phyloP scores from a whole-genome alignment of 2,797 vertebrate species.

The Crossoptilon crossoptilon region DNA sequence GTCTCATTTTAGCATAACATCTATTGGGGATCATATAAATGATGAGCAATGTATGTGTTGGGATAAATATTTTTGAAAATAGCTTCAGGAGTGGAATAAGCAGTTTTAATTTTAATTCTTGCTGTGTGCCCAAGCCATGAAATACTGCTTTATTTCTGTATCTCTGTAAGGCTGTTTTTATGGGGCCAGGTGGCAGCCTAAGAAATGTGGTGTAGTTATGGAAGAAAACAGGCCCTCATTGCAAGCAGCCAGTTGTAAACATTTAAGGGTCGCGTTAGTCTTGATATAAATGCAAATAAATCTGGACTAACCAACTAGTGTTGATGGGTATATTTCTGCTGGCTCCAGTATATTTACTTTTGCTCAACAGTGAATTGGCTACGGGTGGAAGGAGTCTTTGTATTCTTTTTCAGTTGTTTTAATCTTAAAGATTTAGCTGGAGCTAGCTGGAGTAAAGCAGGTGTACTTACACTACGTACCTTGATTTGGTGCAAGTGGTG shows the following conservation, averaged over 20 bases:
- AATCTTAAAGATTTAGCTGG: background rate
- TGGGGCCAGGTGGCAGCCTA: conserved; percentile 1
- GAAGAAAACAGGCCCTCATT: background rate
- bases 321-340: background rate
- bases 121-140: background rate
- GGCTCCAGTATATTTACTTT: background rate
- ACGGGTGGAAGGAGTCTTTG: background rate
- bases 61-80: conserved; percentile 30
- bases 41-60: background rate
- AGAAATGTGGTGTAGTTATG: background rate
- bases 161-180: background rate
- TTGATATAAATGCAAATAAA: background rate
- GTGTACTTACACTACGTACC: background rate
- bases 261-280: background rate
- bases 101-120: conserved; percentile 12
- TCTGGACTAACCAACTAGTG: background rate
- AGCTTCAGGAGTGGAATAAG: conserved; percentile 20
- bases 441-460: background rate
- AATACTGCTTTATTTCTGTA: conserved; percentile 3
- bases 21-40: background rate
- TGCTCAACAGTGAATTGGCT: background rate
- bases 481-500: background rate
- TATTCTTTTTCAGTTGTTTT: background rate
- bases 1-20: background rate
- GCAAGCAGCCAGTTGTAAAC: background rate